These are phyloP conservation scores for Molanna angustata DNA, from an alignment of 2,888 invertebrate genomes.

Conservation along the genomic window DNA sequence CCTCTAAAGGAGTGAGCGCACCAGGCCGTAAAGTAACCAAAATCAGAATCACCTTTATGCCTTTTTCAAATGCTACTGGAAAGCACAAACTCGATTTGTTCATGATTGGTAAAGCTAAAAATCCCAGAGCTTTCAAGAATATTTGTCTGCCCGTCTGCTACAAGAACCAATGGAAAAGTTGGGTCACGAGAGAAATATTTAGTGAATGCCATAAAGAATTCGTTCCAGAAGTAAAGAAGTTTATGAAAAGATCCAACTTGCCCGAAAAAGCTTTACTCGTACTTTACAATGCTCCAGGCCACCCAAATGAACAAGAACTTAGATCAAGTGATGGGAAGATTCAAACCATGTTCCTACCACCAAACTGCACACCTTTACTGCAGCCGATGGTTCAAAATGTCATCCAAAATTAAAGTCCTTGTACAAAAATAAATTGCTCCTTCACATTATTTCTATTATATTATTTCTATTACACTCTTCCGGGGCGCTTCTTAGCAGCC, in stretches of 20 bases:
- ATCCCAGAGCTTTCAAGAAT: conserved; percentile 35
- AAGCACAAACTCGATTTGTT: background rate
- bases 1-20: background rate
- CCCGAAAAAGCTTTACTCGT: conserved; percentile 36
- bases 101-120: conserved; percentile 23
- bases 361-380: conserved; percentile 33
- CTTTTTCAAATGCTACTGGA: background rate
- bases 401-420: conserved; percentile 36
- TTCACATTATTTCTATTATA: no score
- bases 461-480: no score
- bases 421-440: conserved; percentile 29
- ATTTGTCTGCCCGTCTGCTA: conserved; percentile 35
- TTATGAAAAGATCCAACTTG: conserved; percentile 31
- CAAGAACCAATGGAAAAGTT: background rate
- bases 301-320: conserved; percentile 35
- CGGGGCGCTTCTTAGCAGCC: no score
- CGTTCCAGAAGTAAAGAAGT: conserved; percentile 5
- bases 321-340: conserved; percentile 36
- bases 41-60: background rate
- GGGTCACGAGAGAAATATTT: background rate
- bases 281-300: conserved; percentile 36
- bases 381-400: conserved; percentile 38
- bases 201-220: background rate
- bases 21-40: background rate
- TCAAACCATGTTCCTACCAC: conserved; percentile 36